Evolutionary conservation across 1,140 invertebrate species (phyloP), one percentile per base, ranked within the genome.

Genomic region (Drosophila repleta): DNA sequence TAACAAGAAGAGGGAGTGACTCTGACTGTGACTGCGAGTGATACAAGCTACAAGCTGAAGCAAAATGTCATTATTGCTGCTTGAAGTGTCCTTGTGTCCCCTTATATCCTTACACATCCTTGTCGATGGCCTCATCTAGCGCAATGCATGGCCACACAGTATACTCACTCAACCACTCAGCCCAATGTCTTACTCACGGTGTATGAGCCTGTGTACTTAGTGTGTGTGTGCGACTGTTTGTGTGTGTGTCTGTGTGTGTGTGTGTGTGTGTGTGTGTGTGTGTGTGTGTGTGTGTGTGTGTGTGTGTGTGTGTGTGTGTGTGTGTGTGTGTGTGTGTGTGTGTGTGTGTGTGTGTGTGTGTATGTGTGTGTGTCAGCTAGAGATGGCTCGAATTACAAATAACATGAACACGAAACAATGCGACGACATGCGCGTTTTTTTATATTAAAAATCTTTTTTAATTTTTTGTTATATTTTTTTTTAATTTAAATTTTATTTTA

Each of bases 21-120:
- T 43, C 29, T 35, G 57, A 39, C 48, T 49, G 11, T 51, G 29
- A 24, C 52, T 43, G 43, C 15, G 57, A 24, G 35, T 51, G 39
- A 18, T 48, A 45, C 32, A 48, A 57, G 15, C 56, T 43, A 8
- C 29, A 7, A 29, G 29, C 29, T 29, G 51, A 26, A 72, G 67
- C 57, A 72, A 45, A 57, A 76, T 72, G 62, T 73, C 73, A 76
- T 76, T 76, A 79, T 63, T 70, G 61, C 67, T 71, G 65, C 52
- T 70, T 74, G 24, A 56, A 70, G 74, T 74, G 66, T 63, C 57
- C 64, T 63, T 71, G 29, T 60, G 65, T 48, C 21, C 52, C 24
- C 29, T 24, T 20, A 51, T 32, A 51, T 51, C 24, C 46, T 49
- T 26, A 49, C 21, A 49, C 39, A 43, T 49, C 46, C 49, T 17